Conservation (phyloP, 2,113 vertebrate species). For the Candoia aspera region DNA sequence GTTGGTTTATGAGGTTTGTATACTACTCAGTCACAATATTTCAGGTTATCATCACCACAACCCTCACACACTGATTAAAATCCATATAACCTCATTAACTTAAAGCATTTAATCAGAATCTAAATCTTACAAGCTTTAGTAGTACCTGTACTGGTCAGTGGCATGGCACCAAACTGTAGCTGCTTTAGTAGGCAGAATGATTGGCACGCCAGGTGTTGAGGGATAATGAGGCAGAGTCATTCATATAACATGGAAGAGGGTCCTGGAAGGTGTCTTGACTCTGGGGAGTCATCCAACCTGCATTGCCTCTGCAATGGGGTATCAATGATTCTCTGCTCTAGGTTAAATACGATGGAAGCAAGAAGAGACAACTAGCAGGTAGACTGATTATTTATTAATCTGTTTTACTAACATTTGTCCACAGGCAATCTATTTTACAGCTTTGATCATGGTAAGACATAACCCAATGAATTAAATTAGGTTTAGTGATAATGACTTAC, state of each 20-base stretch:
- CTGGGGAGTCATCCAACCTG: background rate
- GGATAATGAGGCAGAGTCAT: background rate
- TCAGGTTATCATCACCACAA: background rate
- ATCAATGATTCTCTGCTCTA: background rate
- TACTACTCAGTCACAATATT: background rate
- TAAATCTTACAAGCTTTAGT: background rate
- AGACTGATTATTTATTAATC: background rate
- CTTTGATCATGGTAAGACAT: background rate
- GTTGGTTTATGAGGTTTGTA: background rate
- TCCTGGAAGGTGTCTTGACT: background rate
- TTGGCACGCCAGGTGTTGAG: background rate
- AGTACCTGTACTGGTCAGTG: background rate
- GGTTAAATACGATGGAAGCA: background rate
- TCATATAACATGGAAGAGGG: background rate
- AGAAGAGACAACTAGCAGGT: background rate
- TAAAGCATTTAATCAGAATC: background rate
- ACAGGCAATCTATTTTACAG: background rate
- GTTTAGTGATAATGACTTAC: background rate
- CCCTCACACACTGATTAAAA: background rate
- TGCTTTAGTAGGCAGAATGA: background rate
- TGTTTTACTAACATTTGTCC: background rate
- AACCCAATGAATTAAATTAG: background rate
- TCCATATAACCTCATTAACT: background rate
- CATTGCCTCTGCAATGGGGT: background rate
- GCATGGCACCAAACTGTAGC: background rate